These are phyloP conservation scores for Lonchura striata DNA, from an alignment of 2,113 vertebrate species.

Conservation along the genomic window DNA sequence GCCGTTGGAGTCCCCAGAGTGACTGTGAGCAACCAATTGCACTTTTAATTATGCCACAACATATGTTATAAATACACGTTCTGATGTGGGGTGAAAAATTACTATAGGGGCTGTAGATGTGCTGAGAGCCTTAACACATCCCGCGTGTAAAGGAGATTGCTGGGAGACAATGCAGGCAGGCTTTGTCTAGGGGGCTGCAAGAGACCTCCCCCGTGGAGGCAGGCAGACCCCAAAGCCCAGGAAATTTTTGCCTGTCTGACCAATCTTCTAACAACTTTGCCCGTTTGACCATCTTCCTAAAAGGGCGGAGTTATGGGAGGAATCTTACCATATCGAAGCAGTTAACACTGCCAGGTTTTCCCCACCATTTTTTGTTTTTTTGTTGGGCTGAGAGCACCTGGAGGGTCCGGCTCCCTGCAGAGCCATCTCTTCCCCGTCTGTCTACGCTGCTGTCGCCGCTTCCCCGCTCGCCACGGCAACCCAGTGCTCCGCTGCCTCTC, in stretches of 20 bases:
- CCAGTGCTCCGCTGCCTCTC: neutral
- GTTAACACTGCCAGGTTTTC: neutral
- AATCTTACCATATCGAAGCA: no score
- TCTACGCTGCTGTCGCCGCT: neutral
- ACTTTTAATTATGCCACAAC: neutral
- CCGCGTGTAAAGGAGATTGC: no score
- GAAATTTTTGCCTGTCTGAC: neutral
- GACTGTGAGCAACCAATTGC: neutral
- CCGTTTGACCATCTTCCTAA: no score
- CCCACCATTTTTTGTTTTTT: no score
- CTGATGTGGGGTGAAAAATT: neutral
- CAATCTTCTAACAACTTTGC: no score
- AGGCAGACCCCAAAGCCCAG: neutral
- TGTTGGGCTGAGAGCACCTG: neutral
- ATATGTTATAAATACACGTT: neutral
- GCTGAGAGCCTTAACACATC: neutral
- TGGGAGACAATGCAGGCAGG: neutral
- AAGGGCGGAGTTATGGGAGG: neutral
- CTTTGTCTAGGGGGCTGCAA: neutral
- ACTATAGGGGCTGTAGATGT: neutral
- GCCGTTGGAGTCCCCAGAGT: neutral
- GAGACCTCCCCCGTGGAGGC: neutral
- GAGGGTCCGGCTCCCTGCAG: neutral
- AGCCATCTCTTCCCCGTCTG: neutral
- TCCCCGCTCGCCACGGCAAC: neutral